Conservation (phyloP, 2,797 vertebrate species). For the Xenops minutus region DNA sequence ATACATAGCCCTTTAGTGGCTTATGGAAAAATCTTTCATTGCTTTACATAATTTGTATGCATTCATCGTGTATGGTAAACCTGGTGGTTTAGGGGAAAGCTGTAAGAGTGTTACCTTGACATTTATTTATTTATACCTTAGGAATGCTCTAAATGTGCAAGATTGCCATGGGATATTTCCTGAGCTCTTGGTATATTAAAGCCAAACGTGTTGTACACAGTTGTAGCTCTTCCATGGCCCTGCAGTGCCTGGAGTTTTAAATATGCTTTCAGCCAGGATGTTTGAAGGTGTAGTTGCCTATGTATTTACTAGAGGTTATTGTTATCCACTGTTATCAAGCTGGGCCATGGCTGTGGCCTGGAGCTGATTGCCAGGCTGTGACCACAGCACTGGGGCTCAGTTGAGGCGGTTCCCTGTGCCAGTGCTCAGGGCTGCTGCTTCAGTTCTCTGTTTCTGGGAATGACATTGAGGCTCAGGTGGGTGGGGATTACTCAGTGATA, state of each 20-base stretch:
- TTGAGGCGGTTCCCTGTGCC: background rate
- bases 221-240: background rate
- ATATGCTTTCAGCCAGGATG: background rate
- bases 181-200: background rate
- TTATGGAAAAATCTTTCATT: background rate
- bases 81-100: background rate
- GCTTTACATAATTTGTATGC: fast-evolving
- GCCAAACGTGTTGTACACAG: fast-evolving
- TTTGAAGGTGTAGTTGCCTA: fast-evolving
- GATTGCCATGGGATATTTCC: background rate
- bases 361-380: background rate
- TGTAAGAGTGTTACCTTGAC: background rate
- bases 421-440: background rate
- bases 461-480: background rate
- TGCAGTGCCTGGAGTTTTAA: background rate
- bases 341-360: fast-evolving
- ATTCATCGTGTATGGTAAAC: background rate
- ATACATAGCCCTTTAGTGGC: background rate
- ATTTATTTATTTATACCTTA: background rate
- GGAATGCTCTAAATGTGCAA: background rate
- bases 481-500: background rate
- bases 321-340: background rate
- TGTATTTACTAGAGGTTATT: background rate
- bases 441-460: background rate
- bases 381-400: background rate